Percentiles rank a stretch among this genome's conserved stretches.
These are phyloP conservation scores for Drosophila rellima DNA, from an alignment of 2,888 invertebrate species.

Conservation along the genomic window DNA sequence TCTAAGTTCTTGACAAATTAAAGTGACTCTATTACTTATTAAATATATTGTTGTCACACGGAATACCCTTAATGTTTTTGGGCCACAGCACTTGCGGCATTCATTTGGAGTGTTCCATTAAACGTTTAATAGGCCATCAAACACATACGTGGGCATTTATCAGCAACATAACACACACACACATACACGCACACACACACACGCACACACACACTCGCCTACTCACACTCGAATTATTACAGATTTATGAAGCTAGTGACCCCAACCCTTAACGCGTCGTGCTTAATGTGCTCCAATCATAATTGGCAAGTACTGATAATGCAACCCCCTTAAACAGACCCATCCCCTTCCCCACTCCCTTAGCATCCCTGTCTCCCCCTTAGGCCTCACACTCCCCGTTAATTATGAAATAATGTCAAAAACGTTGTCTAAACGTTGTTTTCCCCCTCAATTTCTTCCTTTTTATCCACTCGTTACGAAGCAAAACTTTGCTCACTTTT, in stretches of 20 bases:
- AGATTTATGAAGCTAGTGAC: slow-evolving; percentile 22
- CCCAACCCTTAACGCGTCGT: not conserved
- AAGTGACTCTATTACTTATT: not conserved
- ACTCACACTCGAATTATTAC: slow-evolving; percentile 4
- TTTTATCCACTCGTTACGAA: not conserved
- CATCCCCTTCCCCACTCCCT: not conserved
- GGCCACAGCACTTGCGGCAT: not conserved
- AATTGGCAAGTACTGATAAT: slow-evolving; percentile 79
- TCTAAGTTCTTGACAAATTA: not conserved
- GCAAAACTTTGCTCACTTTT: slow-evolving; percentile 62
- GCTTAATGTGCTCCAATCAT: slow-evolving; percentile 62
- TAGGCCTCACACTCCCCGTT: slow-evolving; percentile 25
- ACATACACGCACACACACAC: slow-evolving; percentile 23
- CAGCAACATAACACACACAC: slow-evolving; percentile 29
- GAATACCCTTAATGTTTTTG: slow-evolving; percentile 7
- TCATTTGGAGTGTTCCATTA: slow-evolving; percentile 38
- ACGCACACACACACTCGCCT: slow-evolving; percentile 11
- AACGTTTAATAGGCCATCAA: slow-evolving; percentile 78
- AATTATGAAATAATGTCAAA: slow-evolving; percentile 76
- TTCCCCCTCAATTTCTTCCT: not conserved
- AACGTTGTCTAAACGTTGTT: slow-evolving; percentile 38
- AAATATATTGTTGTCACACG: not conserved
- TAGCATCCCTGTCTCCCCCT: not conserved
- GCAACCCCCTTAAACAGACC: slow-evolving; percentile 34
- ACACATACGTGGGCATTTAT: slow-evolving; percentile 55